Evolutionary conservation across 2,797 vertebrate genomes (phyloP).

Genomic region (Anabacerthia variegaticeps): DNA sequence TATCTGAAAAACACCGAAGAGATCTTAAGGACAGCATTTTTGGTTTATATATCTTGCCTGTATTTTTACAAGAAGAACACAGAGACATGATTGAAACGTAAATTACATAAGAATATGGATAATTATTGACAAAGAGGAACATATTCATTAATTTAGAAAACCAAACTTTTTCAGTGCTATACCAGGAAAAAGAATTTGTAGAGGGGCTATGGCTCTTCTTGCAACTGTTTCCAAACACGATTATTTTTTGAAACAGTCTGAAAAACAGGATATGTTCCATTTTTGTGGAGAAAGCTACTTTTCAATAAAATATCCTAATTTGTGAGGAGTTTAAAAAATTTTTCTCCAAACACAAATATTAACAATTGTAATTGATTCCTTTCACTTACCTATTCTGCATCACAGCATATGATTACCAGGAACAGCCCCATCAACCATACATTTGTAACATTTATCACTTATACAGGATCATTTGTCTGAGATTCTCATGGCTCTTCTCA

Average conservation of each 20-base stretch:
- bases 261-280: neutral
- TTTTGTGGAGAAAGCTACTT: neutral
- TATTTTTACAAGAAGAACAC: neutral
- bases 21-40: constrained; percentile 18
- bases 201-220: neutral
- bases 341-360: neutral
- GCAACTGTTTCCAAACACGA: neutral
- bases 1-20: constrained; percentile 8
- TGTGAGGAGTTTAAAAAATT: neutral
- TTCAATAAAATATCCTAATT: neutral
- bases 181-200: neutral
- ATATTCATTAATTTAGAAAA: neutral
- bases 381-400: neutral
- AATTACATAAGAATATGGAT: neutral
- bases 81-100: neutral
- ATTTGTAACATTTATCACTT: neutral
- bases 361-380: neutral
- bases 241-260: neutral
- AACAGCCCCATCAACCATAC: neutral
- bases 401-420: neutral
- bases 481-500: neutral
- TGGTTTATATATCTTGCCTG: neutral
- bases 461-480: neutral
- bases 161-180: neutral
- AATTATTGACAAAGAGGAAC: neutral